Conservation (phyloP, 2,888 invertebrate genomes). For the Alviniconcha strummeri region DNA sequence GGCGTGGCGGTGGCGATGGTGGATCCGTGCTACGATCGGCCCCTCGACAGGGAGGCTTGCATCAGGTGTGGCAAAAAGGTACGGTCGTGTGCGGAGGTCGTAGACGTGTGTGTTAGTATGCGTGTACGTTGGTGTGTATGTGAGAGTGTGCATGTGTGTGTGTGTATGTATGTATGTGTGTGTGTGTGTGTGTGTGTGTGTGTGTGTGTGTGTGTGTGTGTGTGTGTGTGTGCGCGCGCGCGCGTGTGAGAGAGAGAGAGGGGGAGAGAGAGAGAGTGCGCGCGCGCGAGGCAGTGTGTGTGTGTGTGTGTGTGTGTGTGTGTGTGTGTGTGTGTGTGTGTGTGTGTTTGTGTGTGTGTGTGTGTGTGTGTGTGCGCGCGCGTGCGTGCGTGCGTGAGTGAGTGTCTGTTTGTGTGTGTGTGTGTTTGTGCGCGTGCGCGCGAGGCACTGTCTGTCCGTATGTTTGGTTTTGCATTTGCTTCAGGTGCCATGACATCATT, state of each 20-base stretch:
- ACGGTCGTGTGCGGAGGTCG: not conserved
- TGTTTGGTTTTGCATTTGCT: too few species aligned
- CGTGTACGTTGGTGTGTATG: not conserved
- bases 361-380: not conserved
- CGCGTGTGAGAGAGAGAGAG: too few species aligned
- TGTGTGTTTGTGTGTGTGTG: slow-evolving; percentile 9
- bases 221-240: not conserved
- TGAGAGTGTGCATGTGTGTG: not conserved
- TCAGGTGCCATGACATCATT: too few species aligned
- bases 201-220: slow-evolving; percentile 14
- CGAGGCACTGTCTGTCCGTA: too few species aligned
- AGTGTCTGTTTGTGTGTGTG: not conserved
- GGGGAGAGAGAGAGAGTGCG: too few species aligned
- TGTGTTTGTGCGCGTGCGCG: not conserved
- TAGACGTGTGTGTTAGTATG: not conserved
- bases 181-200: not conserved
- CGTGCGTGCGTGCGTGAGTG: not conserved
- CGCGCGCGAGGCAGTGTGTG: not conserved
- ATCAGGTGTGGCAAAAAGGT: slow-evolving; percentile 58
- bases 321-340: slow-evolving; percentile 14
- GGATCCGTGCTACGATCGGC: slow-evolving; percentile 32
- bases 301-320: slow-evolving; percentile 5
- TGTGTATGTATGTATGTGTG: not conserved
- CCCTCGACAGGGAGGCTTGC: slow-evolving; percentile 47
- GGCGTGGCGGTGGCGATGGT: not conserved